Percentiles rank a stretch among this genome's conserved stretches.
These are phyloP conservation scores for Thalassoma bifasciatum DNA, from an alignment of 2,113 vertebrate genomes.

Conservation along the genomic window DNA sequence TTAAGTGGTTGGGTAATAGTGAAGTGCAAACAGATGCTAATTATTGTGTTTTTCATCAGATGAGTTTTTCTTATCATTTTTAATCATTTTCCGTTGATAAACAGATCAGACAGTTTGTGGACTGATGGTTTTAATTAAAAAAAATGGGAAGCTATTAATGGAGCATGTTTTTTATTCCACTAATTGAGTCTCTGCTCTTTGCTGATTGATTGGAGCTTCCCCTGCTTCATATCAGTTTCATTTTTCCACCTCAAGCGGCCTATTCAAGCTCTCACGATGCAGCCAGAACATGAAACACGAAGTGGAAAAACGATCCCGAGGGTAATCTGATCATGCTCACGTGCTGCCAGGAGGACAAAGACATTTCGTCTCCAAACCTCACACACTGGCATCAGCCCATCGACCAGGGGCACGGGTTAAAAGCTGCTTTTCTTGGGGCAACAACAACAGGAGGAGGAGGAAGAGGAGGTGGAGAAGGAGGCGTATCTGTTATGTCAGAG, in stretches of 20 bases:
- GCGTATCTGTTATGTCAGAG: neutral
- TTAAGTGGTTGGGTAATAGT: neutral
- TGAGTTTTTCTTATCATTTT: neutral
- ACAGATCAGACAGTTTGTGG: neutral
- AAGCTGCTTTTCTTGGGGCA: neutral
- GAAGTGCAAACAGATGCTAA: slow-evolving; percentile 12
- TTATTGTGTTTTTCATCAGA: neutral
- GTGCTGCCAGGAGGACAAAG: slow-evolving; percentile 22
- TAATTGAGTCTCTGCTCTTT: neutral
- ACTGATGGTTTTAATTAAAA: neutral
- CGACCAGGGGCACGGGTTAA: neutral
- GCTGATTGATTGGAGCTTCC: neutral
- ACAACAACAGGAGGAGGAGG: neutral
- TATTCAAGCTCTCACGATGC: neutral
- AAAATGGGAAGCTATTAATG: neutral
- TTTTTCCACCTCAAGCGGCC: neutral
- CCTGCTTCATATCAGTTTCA: slow-evolving; percentile 17
- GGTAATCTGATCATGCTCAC: slow-evolving; percentile 11
- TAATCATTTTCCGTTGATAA: neutral
- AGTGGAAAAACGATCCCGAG: neutral
- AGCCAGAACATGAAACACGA: neutral
- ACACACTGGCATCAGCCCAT: neutral
- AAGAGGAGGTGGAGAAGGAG: slow-evolving; percentile 9
- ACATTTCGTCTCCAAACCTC: neutral
- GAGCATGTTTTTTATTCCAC: neutral